Conservation (phyloP, 2,888 invertebrate species). For the Empis livida region DNA sequence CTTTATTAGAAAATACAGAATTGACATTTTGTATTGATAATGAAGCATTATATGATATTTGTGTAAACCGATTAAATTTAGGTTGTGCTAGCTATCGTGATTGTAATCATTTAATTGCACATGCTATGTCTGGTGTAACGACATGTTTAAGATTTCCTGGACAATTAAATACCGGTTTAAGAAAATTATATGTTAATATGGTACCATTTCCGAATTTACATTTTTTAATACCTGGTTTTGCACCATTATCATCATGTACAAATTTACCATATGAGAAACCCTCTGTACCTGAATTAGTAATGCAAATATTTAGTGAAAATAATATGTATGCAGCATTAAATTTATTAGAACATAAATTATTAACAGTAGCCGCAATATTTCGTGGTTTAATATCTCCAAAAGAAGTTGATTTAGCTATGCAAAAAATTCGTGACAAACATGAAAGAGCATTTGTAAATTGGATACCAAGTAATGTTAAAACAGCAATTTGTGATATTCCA, state of each 20-base stretch:
- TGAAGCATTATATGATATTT: slow-evolving; percentile 24
- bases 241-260: slow-evolving; percentile 56
- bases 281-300: slow-evolving; percentile 58
- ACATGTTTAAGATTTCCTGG: slow-evolving; percentile 76
- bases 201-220: slow-evolving; percentile 79
- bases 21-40: slow-evolving; percentile 29
- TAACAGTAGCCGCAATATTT: slow-evolving; percentile 69
- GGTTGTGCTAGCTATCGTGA: slow-evolving; percentile 18
- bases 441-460: slow-evolving; percentile 58
- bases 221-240: slow-evolving; percentile 73
- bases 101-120: slow-evolving; percentile 27
- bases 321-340: slow-evolving; percentile 76
- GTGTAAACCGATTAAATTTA: slow-evolving; percentile 22
- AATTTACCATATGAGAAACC: slow-evolving; percentile 51
- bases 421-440: slow-evolving; percentile 65
- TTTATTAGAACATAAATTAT: slow-evolving; percentile 59
- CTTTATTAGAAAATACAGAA: slow-evolving; percentile 23
- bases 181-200: slow-evolving; percentile 83
- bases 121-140: slow-evolving; percentile 51
- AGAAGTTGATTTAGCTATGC: slow-evolving; percentile 38
- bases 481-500: slow-evolving; percentile 72
- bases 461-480: slow-evolving; percentile 80
- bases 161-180: slow-evolving; percentile 75
- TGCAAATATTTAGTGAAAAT: slow-evolving; percentile 60
- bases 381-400: slow-evolving; percentile 41